Conservation (phyloP, 2,888 invertebrate species). For the Acleris cristana region DNA sequence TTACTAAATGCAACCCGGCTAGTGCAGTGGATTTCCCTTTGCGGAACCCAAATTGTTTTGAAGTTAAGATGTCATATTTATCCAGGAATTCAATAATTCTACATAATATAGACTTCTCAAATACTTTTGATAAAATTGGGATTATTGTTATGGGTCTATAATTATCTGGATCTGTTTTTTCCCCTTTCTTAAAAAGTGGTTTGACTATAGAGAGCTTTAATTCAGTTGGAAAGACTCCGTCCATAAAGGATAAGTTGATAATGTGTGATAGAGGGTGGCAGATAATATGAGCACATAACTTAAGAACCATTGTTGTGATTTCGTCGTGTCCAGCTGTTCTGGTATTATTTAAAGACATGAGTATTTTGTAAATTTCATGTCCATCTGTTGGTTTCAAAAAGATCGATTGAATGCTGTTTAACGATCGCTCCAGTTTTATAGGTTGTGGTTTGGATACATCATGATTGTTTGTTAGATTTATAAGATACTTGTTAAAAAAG, state of each 20-base stretch:
- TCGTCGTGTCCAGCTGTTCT: background rate
- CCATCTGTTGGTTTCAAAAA: background rate
- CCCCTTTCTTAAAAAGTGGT: too few relatives aligned
- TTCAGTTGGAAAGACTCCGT: background rate
- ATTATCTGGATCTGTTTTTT: background rate
- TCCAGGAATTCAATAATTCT: too few relatives aligned
- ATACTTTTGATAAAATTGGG: background rate
- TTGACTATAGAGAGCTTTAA: background rate
- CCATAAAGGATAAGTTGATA: background rate
- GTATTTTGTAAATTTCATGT: background rate
- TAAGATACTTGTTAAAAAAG: background rate
- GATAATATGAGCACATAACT: background rate
- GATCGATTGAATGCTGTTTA: background rate
- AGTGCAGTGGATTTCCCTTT: too few relatives aligned
- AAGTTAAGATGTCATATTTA: too few relatives aligned
- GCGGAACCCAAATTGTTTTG: background rate
- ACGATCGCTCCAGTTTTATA: background rate
- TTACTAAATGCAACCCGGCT: too few relatives aligned
- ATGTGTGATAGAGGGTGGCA: conserved; percentile 1
- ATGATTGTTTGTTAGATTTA: background rate
- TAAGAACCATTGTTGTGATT: background rate
- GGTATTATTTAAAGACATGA: conserved; percentile 1
- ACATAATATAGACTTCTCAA: conserved; percentile 1
- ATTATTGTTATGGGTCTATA: conserved; percentile 2
- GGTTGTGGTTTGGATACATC: background rate